A percentile compares a stretch with the other conserved stretches of the same genome.
Evolutionary conservation across 35 echinoderm and acorn worm genomes (phyloP).

Genomic region (Ptychodera flava): DNA sequence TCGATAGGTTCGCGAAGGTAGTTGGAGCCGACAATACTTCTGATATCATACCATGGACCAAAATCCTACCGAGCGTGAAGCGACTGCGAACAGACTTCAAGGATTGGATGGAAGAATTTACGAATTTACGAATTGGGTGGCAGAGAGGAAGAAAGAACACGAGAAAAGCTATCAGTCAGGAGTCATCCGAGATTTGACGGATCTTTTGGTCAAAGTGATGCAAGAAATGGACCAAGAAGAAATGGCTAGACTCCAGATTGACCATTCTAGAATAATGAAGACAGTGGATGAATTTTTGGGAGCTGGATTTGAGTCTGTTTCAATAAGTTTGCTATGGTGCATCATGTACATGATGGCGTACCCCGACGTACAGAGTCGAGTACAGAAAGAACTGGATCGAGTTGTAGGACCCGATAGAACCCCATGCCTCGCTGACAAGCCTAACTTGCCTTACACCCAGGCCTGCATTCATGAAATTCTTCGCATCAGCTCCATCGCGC

Average conservation of each 20-base stretch:
- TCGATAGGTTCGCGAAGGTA: conserved; percentile 39
- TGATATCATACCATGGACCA: conserved; percentile 87
- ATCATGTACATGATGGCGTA: not conserved
- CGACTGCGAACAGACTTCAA: conserved; percentile 18
- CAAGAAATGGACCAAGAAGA: not conserved
- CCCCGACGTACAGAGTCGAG: not conserved
- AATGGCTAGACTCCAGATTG: not conserved
- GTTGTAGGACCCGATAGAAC: not conserved
- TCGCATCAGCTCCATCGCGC: not conserved
- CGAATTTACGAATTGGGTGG: not conserved
- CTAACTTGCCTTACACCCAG: not conserved
- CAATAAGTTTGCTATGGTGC: not conserved
- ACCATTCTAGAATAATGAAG: not conserved
- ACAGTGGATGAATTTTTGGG: not conserved
- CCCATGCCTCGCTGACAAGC: not conserved
- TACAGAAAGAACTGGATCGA: not conserved
- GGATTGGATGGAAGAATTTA: not conserved
- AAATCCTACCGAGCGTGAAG: conserved; percentile 40
- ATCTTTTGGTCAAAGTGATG: not conserved
- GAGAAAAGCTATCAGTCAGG: not conserved
- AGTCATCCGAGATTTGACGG: not conserved
- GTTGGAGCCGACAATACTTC: conserved; percentile 50
- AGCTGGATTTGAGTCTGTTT: not conserved
- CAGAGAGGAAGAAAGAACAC: not conserved
- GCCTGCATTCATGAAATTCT: not conserved